Evolutionary conservation across 2,888 invertebrate genomes (phyloP).

Genomic region (Netelia inedita): DNA sequence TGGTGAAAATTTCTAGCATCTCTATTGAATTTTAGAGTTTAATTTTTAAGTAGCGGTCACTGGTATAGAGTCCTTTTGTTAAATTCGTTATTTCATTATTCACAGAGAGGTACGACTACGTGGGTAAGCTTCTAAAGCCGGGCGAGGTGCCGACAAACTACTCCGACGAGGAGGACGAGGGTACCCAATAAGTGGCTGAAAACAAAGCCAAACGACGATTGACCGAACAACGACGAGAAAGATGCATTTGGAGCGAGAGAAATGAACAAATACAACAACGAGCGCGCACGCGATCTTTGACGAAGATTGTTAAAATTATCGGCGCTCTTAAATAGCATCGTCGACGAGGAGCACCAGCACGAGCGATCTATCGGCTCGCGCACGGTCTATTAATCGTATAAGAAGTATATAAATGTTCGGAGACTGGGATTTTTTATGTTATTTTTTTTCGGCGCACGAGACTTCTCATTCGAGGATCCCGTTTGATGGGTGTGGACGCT

Average conservation of each 20-base stretch:
- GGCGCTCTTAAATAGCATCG: slow-evolving; percentile 73
- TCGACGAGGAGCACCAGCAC: slow-evolving; percentile 68
- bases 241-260: slow-evolving; percentile 68
- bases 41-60: background rate
- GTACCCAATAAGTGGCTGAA: slow-evolving; percentile 84
- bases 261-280: slow-evolving; percentile 14
- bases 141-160: slow-evolving; percentile 96
- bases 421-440: slow-evolving; percentile 66
- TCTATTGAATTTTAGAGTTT: slow-evolving; percentile 15
- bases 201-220: slow-evolving; percentile 84
- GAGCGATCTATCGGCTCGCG: slow-evolving; percentile 13
- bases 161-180: slow-evolving; percentile 94
- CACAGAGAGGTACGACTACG: slow-evolving; percentile 96
- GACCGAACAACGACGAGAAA: slow-evolving; percentile 74
- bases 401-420: slow-evolving; percentile 74
- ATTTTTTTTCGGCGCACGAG: slow-evolving; percentile 69
- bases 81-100: slow-evolving; percentile 72
- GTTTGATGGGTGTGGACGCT: slow-evolving; percentile 51
- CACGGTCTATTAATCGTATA: slow-evolving; percentile 74
- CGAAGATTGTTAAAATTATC: slow-evolving; percentile 74
- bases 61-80: background rate
- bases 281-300: slow-evolving; percentile 38
- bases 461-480: slow-evolving; percentile 76
- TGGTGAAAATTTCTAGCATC: background rate
- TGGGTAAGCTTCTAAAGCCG: slow-evolving; percentile 95